Conservation (phyloP, 2,113 vertebrate genomes). For the Heterochromis multidens region DNA sequence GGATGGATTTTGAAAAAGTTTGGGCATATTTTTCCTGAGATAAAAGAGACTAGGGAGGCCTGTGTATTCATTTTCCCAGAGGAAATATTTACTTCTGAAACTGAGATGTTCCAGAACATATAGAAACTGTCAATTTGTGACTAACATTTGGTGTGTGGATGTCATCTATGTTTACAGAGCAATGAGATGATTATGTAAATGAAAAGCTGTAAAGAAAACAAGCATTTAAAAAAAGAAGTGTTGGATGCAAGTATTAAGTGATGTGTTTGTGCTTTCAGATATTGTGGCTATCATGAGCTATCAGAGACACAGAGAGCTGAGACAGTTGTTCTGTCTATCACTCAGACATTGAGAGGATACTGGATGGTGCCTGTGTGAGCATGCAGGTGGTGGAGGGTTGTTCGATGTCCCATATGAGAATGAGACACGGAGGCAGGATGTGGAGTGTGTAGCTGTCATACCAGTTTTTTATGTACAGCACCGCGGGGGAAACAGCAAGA, state of each 20-base stretch:
- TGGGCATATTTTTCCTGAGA: not conserved
- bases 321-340: constrained; percentile 8
- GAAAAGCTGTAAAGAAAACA: not conserved
- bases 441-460: constrained; percentile 3
- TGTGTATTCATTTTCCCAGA: not conserved
- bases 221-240: not conserved
- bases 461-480: not conserved
- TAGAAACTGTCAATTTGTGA: not conserved
- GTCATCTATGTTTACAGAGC: not conserved
- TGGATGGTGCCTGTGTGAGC: not conserved
- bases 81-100: not conserved
- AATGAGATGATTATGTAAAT: not conserved
- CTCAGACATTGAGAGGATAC: constrained; percentile 30
- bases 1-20: not conserved
- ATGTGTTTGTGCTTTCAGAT: not conserved
- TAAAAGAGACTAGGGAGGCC: not conserved
- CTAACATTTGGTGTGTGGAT: not conserved
- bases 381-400: not conserved
- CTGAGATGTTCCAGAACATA: not conserved
- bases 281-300: not conserved
- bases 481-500: not conserved
- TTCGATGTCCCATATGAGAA: not conserved
- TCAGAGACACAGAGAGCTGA: not conserved
- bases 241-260: not conserved
- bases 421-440: not conserved